Evolutionary conservation across 2,888 invertebrate species (phyloP).

Genomic region (Brachyptera putata): DNA sequence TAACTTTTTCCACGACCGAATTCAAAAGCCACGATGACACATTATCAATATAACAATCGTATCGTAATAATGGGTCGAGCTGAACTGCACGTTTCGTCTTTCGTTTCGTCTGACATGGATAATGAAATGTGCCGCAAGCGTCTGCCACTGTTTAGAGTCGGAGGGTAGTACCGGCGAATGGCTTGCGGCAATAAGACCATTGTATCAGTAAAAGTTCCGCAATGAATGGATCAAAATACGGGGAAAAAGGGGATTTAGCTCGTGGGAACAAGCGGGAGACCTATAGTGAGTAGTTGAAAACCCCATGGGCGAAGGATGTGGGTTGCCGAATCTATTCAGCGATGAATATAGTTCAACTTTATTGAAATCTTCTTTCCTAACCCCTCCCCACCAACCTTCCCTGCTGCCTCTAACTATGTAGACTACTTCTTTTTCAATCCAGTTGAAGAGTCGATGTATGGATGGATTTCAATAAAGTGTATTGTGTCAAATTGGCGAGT

Average conservation of each 20-base stretch:
- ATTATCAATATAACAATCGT: conserved; percentile 1
- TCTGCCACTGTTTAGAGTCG: background rate
- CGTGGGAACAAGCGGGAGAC: background rate
- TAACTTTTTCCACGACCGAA: conserved; percentile 13
- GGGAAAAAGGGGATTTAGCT: background rate
- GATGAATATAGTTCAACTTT: background rate
- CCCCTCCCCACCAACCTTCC: background rate
- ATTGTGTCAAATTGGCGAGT: too few relatives aligned
- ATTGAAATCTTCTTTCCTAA: background rate
- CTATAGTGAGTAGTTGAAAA: background rate
- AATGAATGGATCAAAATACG: background rate
- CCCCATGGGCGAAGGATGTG: background rate
- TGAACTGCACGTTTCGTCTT: background rate
- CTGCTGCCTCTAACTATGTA: background rate
- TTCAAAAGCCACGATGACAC: conserved; percentile 9
- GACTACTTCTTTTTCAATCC: too few relatives aligned
- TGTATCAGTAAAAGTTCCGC: background rate
- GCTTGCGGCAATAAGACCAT: background rate
- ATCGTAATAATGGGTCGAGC: background rate
- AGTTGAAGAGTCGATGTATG: too few relatives aligned
- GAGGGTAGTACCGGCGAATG: background rate
- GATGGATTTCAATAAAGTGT: too few relatives aligned
- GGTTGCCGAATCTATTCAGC: background rate
- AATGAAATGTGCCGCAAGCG: conserved; percentile 11
- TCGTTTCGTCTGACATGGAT: background rate